A percentile compares a stretch with the other conserved stretches of the same genome.
Evolutionary conservation across 2,797 vertebrate genomes (phyloP).

Genomic region (Labeo calbasu): DNA sequence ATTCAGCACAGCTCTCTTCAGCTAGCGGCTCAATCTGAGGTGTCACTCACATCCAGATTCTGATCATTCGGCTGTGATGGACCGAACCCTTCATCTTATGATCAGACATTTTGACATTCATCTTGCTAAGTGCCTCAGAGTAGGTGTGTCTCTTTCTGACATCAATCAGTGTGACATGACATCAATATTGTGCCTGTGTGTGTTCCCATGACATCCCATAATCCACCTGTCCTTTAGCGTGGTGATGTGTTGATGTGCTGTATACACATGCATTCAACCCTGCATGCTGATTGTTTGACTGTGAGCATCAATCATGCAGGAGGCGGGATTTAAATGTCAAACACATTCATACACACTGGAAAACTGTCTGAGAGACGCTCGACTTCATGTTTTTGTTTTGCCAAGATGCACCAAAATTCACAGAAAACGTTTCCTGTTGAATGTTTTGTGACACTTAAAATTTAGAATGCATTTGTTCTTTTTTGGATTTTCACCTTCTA

Average conservation of each 20-base stretch:
- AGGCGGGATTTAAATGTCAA: neutral
- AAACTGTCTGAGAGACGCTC: neutral
- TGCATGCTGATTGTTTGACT: conserved; percentile 5
- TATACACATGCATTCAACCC: conserved; percentile 17
- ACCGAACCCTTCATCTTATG: neutral
- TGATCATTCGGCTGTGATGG: neutral
- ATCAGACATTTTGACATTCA: neutral
- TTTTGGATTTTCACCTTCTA: neutral
- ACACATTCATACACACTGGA: neutral
- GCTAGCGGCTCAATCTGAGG: neutral
- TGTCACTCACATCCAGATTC: neutral
- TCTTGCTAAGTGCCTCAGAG: neutral
- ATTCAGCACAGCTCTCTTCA: neutral
- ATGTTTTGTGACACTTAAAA: neutral
- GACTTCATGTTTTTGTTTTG: neutral
- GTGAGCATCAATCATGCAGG: conserved; percentile 1
- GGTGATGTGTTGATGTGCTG: conserved; percentile 21
- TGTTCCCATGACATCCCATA: conserved; percentile 33
- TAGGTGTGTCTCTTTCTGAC: conserved; percentile 18
- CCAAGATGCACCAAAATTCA: neutral
- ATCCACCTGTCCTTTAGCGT: neutral
- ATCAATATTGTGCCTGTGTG: conserved; percentile 15
- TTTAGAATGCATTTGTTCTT: no score
- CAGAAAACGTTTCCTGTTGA: neutral
- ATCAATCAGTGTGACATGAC: conserved; percentile 29